Percentiles rank a stretch among this genome's conserved stretches.
phyloP scores from a whole-genome alignment of 2,888 invertebrate species.

The Calephelis perditalis region DNA sequence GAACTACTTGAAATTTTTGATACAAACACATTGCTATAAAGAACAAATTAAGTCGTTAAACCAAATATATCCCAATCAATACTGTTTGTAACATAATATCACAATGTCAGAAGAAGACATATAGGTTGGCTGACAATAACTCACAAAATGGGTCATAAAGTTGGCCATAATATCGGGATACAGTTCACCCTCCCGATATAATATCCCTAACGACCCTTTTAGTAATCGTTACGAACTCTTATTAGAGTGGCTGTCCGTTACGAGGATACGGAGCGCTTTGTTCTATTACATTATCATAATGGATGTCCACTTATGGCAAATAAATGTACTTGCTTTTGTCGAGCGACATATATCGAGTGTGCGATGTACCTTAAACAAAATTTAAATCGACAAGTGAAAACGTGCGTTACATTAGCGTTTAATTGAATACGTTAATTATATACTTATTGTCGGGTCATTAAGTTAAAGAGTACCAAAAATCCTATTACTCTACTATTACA shows the following conservation, averaged over 20 bases:
- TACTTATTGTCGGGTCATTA: too few relatives aligned
- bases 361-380: too few relatives aligned
- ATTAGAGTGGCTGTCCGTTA: slow-evolving; percentile 11
- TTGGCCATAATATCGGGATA: slow-evolving; percentile 4
- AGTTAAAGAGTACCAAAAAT: too few relatives aligned
- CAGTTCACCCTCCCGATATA: slow-evolving; percentile 9
- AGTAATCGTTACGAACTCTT: slow-evolving; percentile 12
- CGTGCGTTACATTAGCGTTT: too few relatives aligned
- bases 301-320: slow-evolving; percentile 1
- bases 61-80: background rate
- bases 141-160: slow-evolving; percentile 7
- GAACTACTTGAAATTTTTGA: too few relatives aligned
- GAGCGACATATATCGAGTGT: too few relatives aligned
- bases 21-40: too few relatives aligned
- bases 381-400: too few relatives aligned
- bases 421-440: too few relatives aligned
- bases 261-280: slow-evolving; percentile 4
- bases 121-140: slow-evolving; percentile 1
- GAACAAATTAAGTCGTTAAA: too few relatives aligned
- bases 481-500: too few relatives aligned
- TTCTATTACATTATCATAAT: slow-evolving; percentile 12
- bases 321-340: too few relatives aligned
- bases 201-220: slow-evolving; percentile 12
- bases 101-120: slow-evolving; percentile 1
- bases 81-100: background rate